Evolutionary conservation across 2,113 vertebrate genomes (phyloP), one percentile per base, ranked within the genome.

Genomic region (Trichechus manatus): DNA sequence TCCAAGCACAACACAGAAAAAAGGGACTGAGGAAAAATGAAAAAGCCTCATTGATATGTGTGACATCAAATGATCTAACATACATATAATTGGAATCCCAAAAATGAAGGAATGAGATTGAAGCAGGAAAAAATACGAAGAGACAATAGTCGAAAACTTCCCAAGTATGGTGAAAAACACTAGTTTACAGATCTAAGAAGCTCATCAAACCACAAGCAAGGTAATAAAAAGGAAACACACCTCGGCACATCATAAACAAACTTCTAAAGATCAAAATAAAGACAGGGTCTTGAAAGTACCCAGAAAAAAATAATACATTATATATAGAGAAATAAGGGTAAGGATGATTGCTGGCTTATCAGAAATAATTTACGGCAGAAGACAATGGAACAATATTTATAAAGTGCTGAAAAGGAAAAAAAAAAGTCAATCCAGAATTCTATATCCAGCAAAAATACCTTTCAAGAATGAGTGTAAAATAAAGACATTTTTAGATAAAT

Each of bases 61-160:
- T 72, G 47, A 92, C 89, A 66, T 84, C 39, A 94, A 94, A 83
- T 79, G 53, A 96, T n/a, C 74, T 61, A 96, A 75, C 68, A 87
- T 84, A 74, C 39, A 79, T 79, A 59, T n/a, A 88, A 93, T 11
- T 92, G 82, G 56, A 79, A 4, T 77, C 78, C 25, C 39, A 63
- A 93, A 92, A 89, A 82, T 39, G n/a, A 81, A 94, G 25, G 56
- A 59, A 20, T 33, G 17, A 33, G 27, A 47, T 1, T 74, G 44
- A 96, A 78, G 50, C 77, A 81, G 70, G 50, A 91, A 44, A 64
- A 84, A 19, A 66, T 84, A 6, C 66, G 2, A 92, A 78, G 33
- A 92, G 86, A 75, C 61, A 86, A 89, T 20, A 89, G 81, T 85
- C 44, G 14, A 88, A 90, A 63, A 42, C n/a, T 82, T 87, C 17